Evolutionary conservation across 2,113 vertebrate genomes (phyloP).

Genomic region (Casuarius casuarius): DNA sequence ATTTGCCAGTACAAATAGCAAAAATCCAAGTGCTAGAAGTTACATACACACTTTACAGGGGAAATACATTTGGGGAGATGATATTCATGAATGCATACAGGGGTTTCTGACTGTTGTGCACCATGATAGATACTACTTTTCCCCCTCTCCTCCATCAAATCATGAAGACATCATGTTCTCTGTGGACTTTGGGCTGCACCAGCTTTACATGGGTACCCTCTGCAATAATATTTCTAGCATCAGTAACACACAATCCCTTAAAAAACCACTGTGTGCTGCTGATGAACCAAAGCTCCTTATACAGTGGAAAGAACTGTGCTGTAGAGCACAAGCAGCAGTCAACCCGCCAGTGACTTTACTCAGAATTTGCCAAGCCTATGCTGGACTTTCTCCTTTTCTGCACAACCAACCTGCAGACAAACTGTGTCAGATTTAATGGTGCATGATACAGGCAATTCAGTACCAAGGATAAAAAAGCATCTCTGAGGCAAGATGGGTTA

Average conservation of each 20-base stretch:
- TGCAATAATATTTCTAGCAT: not conserved
- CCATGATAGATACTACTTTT: not conserved
- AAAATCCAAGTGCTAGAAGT: not conserved
- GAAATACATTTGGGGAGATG: not conserved
- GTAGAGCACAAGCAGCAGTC: not conserved
- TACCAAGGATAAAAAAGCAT: not conserved
- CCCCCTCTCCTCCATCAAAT: not conserved
- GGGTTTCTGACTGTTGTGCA: not conserved
- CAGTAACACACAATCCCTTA: not conserved
- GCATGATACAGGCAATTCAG: slow-evolving; percentile 43
- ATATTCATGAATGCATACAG: not conserved
- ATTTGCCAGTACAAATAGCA: not conserved
- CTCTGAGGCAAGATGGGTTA: slow-evolving; percentile 30
- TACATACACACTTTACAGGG: not conserved
- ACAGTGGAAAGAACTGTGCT: not conserved
- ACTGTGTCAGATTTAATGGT: slow-evolving; percentile 31
- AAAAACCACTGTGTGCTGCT: not conserved
- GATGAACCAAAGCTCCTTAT: not conserved
- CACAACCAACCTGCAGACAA: not conserved
- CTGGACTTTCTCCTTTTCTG: slow-evolving; percentile 3
- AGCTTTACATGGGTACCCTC: accelerated
- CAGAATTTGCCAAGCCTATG: not conserved
- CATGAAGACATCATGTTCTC: not conserved
- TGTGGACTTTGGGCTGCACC: not conserved
- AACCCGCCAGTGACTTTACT: not conserved